Evolutionary conservation across 2,113 vertebrate genomes (phyloP), one percentile per base, ranked within the genome.

Genomic region (Oncorhynchus clarkii): DNA sequence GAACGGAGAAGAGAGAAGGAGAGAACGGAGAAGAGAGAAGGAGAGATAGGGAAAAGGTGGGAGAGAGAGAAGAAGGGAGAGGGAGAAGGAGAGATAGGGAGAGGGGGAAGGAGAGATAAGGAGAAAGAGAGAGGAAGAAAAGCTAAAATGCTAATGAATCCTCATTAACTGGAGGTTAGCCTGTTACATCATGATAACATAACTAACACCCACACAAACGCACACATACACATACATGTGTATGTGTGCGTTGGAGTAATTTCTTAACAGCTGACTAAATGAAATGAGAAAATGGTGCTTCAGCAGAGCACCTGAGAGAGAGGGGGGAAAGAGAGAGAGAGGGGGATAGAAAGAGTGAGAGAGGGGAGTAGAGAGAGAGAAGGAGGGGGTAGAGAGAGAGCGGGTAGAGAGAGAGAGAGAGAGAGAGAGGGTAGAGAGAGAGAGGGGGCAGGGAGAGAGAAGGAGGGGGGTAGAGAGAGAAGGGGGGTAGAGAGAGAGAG

Each of bases 91-190:
- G 31, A 34, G 31, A 34, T 1, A 71, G 26, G 12, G 71, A 29
- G 29, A 29, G 4, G 5, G 34, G 1, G 34, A 39, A 16, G 69
- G 64, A 45, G 34, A 39, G 34, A 39, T 0, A 39, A 39, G 78
- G 24, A 81, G 59, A 75, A 39, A 78, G 27, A 82, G 71, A 65
- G 67, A 20, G 8, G 62, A 18, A 6, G 18, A 18, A 78, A 39
- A 82, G 89, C 88, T 86, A 85, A 91, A 92, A 89, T 91, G 91
- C 88, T 89, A 91, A 92, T 91, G 80, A 89, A 87, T 79, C 83
- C 85, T 92, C 88, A 91, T 92, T 92, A 92, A 91, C 75, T 89
- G 83, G 76, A 85, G 82, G 87, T 73, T 90, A 81, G 85, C 80
- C 81, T 88, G 87, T 88, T 90, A 88, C 79, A 87, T 87, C 86